A percentile compares a stretch with the other conserved stretches of the same genome.
Evolutionary conservation across 2,797 vertebrate species (phyloP).

Genomic region (Xiphophorus birchmanni): DNA sequence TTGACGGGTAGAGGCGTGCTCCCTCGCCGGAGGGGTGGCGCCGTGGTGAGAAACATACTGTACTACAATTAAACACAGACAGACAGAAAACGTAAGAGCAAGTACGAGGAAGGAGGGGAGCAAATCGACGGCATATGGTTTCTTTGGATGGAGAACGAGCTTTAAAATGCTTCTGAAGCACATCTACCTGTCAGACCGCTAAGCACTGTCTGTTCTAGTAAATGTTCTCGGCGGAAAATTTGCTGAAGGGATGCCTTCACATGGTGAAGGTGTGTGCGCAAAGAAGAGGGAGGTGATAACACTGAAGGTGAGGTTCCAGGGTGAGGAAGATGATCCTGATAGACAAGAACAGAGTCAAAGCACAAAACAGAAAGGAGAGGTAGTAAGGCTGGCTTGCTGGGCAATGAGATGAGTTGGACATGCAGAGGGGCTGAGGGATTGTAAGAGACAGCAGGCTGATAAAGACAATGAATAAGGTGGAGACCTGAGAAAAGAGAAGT

Average conservation of each 20-base stretch:
- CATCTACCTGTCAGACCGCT: constrained; percentile 29
- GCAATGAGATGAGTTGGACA: constrained; percentile 42
- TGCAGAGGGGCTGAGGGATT: constrained; percentile 13
- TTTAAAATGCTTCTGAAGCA: constrained; percentile 15
- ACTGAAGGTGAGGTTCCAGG: constrained; percentile 44
- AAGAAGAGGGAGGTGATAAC: constrained; percentile 46
- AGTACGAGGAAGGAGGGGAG: not conserved
- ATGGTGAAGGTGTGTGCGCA: constrained; percentile 15
- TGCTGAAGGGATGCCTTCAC: constrained; percentile 35
- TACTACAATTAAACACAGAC: constrained; percentile 64
- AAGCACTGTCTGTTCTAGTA: constrained; percentile 37
- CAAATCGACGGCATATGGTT: not conserved
- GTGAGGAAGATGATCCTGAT: constrained; percentile 54
- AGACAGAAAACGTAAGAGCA: constrained; percentile 23
- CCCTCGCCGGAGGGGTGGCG: constrained; percentile 84
- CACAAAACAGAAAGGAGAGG: constrained; percentile 1
- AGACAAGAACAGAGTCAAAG: constrained; percentile 42
- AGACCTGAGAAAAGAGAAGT: constrained; percentile 5
- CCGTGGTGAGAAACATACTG: constrained; percentile 82
- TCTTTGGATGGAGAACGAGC: not conserved
- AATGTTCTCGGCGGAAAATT: constrained; percentile 34
- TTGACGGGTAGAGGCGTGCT: constrained; percentile 91
- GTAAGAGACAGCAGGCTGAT: constrained; percentile 32
- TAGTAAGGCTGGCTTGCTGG: not conserved
- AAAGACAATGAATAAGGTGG: constrained; percentile 2